Conservation (phyloP, 2,797 vertebrate species). For the Urocyon cinereoargenteus region DNA sequence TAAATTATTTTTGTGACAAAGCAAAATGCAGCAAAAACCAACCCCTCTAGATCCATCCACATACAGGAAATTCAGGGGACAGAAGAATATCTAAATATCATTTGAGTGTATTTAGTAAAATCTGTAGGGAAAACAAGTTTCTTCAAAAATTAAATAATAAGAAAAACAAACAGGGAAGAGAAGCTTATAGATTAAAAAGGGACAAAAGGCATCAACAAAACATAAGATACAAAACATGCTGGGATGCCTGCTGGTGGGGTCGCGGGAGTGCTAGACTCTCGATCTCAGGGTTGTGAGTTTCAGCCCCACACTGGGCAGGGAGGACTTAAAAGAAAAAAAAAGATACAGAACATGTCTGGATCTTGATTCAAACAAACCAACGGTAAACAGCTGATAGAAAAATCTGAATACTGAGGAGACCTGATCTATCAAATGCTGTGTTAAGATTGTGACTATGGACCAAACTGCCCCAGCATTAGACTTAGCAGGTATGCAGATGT, state of each 20-base stretch:
- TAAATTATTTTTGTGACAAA: not conserved
- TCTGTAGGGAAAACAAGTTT: not conserved
- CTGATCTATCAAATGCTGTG: not conserved
- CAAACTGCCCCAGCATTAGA: not conserved
- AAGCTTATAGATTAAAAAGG: not conserved
- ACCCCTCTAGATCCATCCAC: not conserved
- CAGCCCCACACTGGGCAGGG: not conserved
- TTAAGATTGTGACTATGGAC: not conserved
- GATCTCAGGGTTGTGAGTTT: not conserved
- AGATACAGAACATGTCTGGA: not conserved
- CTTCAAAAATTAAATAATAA: slow-evolving; percentile 4
- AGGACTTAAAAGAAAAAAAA: too few relatives aligned
- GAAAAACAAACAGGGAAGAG: not conserved
- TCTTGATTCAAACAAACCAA: not conserved
- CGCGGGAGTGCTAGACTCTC: not conserved
- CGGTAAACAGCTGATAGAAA: not conserved
- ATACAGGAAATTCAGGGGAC: not conserved
- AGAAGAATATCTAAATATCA: not conserved
- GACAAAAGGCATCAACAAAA: slow-evolving; percentile 14
- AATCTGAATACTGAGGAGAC: not conserved
- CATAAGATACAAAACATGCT: not conserved
- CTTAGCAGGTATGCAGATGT: not conserved
- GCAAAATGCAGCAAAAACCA: not conserved
- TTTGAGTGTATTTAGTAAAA: not conserved
- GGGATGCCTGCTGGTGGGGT: not conserved